Evolutionary conservation across 2,113 vertebrate species (phyloP).

Genomic region (Sebastes fasciatus): DNA sequence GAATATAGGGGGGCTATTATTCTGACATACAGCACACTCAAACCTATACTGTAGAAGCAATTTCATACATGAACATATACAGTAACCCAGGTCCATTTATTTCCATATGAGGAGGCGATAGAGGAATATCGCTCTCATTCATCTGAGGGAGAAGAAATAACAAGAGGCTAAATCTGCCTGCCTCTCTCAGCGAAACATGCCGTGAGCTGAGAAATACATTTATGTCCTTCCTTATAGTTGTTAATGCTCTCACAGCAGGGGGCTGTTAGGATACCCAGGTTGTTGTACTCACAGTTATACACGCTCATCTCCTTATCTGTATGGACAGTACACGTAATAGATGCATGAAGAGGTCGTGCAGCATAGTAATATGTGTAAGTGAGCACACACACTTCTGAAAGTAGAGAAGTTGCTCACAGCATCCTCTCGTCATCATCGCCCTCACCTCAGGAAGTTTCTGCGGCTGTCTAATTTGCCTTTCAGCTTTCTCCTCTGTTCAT

Average conservation of each 20-base stretch:
- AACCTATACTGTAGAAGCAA: slow-evolving; percentile 29
- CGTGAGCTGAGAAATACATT: slow-evolving; percentile 2
- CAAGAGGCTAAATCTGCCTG: neutral
- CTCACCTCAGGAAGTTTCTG: neutral
- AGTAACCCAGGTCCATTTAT: slow-evolving; percentile 47
- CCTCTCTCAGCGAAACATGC: slow-evolving; percentile 10
- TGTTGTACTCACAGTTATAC: slow-evolving; percentile 1
- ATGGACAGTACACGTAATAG: neutral
- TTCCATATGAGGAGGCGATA: slow-evolving; percentile 26
- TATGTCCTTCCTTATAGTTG: neutral
- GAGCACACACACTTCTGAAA: neutral
- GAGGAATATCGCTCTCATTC: slow-evolving; percentile 16
- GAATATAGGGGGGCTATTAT: slow-evolving; percentile 55
- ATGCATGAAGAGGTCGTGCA: neutral
- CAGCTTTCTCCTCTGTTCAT: neutral
- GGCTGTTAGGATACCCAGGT: slow-evolving; percentile 5
- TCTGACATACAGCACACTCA: slow-evolving; percentile 27
- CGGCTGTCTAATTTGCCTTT: neutral
- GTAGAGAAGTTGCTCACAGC: neutral
- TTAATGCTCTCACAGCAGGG: slow-evolving; percentile 37
- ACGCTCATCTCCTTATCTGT: slow-evolving; percentile 1
- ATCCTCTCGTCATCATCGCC: neutral
- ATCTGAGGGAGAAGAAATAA: slow-evolving; percentile 22
- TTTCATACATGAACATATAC: slow-evolving; percentile 63
- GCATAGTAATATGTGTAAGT: neutral